A percentile compares a stretch with the other conserved stretches of the same genome.
Evolutionary conservation across 2,888 invertebrate species (phyloP).

Genomic region (Dasysyrphus albostriatus): DNA sequence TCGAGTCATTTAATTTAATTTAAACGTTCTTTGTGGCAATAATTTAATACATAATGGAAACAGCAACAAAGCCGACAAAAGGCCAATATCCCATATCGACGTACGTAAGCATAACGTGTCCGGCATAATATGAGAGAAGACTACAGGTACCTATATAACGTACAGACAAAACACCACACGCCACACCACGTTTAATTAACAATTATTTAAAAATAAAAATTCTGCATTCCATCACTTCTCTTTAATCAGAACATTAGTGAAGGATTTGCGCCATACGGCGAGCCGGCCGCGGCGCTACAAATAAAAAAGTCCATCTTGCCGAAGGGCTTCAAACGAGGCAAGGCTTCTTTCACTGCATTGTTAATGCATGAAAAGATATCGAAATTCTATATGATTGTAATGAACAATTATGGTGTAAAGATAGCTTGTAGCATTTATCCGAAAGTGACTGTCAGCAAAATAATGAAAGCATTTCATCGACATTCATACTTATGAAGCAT

Average conservation of each 20-base stretch:
- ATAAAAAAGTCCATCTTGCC: not conserved
- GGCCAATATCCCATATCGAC: conserved; percentile 10
- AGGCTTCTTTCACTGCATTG: conserved; percentile 44
- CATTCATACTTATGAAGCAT: not conserved
- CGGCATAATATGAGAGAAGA: not conserved
- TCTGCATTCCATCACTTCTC: conserved; percentile 32
- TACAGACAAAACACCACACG: not conserved
- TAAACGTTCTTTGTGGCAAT: conserved; percentile 49
- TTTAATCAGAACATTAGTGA: conserved; percentile 32
- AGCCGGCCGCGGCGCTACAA: too few species aligned
- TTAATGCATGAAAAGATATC: conserved; percentile 52
- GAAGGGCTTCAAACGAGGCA: not conserved
- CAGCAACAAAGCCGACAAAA: conserved; percentile 36
- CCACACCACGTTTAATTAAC: conserved; percentile 38
- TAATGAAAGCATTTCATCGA: not conserved
- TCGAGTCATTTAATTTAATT: conserved; percentile 62
- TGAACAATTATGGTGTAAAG: not conserved
- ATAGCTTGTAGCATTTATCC: not conserved
- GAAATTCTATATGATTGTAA: conserved; percentile 35
- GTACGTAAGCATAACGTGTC: not conserved
- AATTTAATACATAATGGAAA: conserved; percentile 32
- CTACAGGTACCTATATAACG: not conserved
- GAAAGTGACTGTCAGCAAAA: not conserved
- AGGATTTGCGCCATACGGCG: not conserved
- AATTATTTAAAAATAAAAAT: conserved; percentile 39